Percentiles rank a stretch among this genome's conserved stretches.
These are phyloP conservation scores for Uropetala carovei DNA, from an alignment of 2,888 invertebrate species.

Conservation along the genomic window DNA sequence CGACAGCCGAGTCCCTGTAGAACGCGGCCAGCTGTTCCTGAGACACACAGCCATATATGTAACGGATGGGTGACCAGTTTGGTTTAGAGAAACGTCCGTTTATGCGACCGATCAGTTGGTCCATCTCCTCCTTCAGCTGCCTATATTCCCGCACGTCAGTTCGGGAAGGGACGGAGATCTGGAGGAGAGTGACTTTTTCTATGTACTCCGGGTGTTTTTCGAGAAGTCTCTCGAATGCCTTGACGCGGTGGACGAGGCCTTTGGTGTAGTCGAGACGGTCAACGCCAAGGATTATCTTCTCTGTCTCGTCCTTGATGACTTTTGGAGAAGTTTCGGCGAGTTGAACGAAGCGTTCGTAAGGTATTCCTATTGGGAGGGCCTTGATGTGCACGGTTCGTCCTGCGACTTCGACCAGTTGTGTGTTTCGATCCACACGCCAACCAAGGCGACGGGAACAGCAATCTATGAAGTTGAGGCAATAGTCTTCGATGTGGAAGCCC, in stretches of 20 bases:
- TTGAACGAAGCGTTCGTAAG: conserved; percentile 90
- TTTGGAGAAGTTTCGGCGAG: conserved; percentile 81
- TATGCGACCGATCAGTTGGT: conserved; percentile 91
- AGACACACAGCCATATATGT: conserved; percentile 91
- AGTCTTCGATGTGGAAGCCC: conserved; percentile 93
- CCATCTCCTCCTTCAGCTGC: conserved; percentile 93
- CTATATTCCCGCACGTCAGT: conserved; percentile 94
- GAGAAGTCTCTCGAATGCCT: conserved; percentile 88
- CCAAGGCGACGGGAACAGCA: conserved; percentile 92
- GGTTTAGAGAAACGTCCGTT: conserved; percentile 93
- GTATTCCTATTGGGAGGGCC: conserved; percentile 92
- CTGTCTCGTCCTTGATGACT: conserved; percentile 68
- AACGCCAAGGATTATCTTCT: conserved; percentile 90
- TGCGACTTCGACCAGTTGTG: conserved; percentile 90
- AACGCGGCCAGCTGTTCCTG: conserved; percentile 92
- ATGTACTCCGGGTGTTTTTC: conserved; percentile 91
- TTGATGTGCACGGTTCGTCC: conserved; percentile 90
- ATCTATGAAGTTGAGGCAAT: conserved; percentile 93
- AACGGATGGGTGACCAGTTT: conserved; percentile 94
- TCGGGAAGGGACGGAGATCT: conserved; percentile 92
- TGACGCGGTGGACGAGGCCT: conserved; percentile 88
- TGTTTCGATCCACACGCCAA: conserved; percentile 91
- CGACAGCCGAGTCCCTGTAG: conserved; percentile 91
- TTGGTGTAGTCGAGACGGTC: conserved; percentile 95
- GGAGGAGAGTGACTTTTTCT: conserved; percentile 87